phyloP scores from a whole-genome alignment of 2,113 vertebrate species.

The Diadophis punctatus region DNA sequence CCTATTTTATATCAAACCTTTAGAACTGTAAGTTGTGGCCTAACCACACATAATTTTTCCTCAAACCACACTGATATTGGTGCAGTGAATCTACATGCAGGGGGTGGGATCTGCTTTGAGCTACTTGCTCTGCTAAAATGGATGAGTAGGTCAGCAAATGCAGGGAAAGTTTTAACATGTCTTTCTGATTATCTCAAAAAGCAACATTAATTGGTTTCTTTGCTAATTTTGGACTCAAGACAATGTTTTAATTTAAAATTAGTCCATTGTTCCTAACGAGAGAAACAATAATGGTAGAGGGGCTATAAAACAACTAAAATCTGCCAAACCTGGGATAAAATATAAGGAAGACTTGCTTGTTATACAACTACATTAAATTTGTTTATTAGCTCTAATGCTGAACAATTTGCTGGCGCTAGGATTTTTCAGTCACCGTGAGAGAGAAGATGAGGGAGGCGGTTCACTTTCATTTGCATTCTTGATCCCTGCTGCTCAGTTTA shows the following conservation, averaged over 20 bases:
- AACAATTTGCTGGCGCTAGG: slow-evolving; percentile 56
- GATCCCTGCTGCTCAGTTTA: slow-evolving; percentile 83
- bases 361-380: slow-evolving; percentile 54
- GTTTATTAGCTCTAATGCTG: slow-evolving; percentile 62
- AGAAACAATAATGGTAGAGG: slow-evolving; percentile 35
- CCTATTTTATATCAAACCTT: not conserved
- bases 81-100: not conserved
- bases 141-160: not conserved
- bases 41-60: not conserved
- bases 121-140: not conserved
- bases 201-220: slow-evolving; percentile 40
- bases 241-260: slow-evolving; percentile 44
- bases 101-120: not conserved
- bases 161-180: not conserved
- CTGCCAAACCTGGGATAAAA: slow-evolving; percentile 35
- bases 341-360: slow-evolving; percentile 55
- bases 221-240: slow-evolving; percentile 30
- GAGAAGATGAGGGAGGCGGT: slow-evolving; percentile 56
- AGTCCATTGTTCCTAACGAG: slow-evolving; percentile 6
- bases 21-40: not conserved
- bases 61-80: not conserved
- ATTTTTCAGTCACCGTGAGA: slow-evolving; percentile 43
- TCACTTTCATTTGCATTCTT: slow-evolving; percentile 75
- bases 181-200: slow-evolving; percentile 15
- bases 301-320: slow-evolving; percentile 15